Base-by-base conservation (phyloP, 2,888 invertebrate species). In the Chesias legatella region DNA sequence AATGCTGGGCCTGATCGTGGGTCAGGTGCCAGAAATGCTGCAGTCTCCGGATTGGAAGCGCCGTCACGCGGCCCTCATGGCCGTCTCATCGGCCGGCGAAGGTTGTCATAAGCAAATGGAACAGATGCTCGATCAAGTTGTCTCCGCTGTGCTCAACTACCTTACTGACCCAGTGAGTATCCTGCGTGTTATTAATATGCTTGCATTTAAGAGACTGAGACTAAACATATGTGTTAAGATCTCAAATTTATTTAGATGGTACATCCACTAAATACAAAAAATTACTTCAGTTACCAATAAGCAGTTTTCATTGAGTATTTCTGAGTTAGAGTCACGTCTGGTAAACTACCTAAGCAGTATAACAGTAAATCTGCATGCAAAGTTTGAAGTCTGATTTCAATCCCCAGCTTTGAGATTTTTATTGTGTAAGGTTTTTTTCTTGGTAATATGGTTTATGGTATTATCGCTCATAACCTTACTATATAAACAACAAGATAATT, bases 61-160 rank as follows among this genome's bases (percentile, higher is more conserved):
- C 56, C 90, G 96, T n/a, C 97, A 99, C 81, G 99, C 99, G 26
- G 99, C 98, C 1, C 90, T 99, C 23, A 99, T 99, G 98, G 99
- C 99, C 0, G 94, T 99, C 30, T 99, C 98, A 4, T 97, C 98
- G 0, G 95, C 98, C 44, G 99, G 99, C 3, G 99, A 99, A 88
- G 99, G 99, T 10, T 99, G 99, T 73, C 97, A 98, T 73, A 96
- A 98, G 72, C 97, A 98, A 79, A 99, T 99, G 99, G 98, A 98
- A 77, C 90, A 91, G 35, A 93, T 98, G 90, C 90, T 99, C n/a
- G 94, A 94, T 39, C 95, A 96, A 82, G 95, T 99, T 23, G 95
- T 99, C 83, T 93, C 95, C 26, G 97, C 96, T 24, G 95, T 99
- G 24, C 89, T 98, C 46, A 94, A 93, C 58, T 97, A 93, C 78